Conservation (phyloP, 2,113 vertebrate species). For the Hylia prasina region DNA sequence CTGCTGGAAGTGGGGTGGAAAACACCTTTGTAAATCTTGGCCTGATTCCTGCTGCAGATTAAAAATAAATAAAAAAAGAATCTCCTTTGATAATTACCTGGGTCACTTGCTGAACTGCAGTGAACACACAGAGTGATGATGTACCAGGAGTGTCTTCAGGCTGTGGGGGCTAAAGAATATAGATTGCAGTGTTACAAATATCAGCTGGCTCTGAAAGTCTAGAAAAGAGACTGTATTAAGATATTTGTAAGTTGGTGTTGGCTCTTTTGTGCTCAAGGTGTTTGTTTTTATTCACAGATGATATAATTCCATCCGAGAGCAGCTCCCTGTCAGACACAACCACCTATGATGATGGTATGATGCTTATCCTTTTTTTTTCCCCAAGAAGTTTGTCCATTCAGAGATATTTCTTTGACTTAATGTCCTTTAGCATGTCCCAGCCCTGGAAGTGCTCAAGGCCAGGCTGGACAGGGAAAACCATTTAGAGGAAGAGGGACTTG, state of each 20-base stretch:
- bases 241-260: background rate
- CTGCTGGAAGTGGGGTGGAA: slow-evolving; percentile 8
- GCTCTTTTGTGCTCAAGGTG: background rate
- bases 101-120: background rate
- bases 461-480: background rate
- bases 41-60: background rate
- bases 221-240: background rate
- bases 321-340: slow-evolving; percentile 91
- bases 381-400: background rate
- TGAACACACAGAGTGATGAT: background rate
- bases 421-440: background rate
- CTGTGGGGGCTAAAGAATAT: background rate
- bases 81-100: background rate
- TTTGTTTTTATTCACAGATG: slow-evolving; percentile 78
- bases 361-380: background rate
- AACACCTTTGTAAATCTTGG: slow-evolving; percentile 43
- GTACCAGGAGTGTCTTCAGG: background rate
- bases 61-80: background rate
- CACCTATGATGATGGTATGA: slow-evolving; percentile 87
- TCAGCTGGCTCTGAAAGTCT: background rate
- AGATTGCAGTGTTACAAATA: background rate
- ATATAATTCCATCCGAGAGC: slow-evolving; percentile 85
- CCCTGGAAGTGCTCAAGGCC: background rate
- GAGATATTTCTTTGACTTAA: background rate
- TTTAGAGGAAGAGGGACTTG: background rate